A percentile compares a stretch with the other conserved stretches of the same genome.
These are phyloP conservation scores for Boloria selene DNA, from an alignment of 2,888 invertebrate genomes.

Conservation along the genomic window DNA sequence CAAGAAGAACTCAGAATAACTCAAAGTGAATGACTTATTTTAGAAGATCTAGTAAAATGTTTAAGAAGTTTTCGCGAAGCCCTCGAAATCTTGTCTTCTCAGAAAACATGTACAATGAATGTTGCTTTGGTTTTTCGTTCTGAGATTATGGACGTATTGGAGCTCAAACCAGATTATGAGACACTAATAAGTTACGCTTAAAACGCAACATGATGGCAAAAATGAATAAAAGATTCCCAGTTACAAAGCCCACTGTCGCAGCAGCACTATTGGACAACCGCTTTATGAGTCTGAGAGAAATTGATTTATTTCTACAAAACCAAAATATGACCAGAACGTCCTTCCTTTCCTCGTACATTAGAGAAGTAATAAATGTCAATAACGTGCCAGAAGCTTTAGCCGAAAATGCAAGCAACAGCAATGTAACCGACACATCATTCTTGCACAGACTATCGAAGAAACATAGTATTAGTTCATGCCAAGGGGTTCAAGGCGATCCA, in stretches of 20 bases:
- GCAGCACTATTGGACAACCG: constrained; percentile 1
- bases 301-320: constrained; percentile 11
- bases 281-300: not conserved
- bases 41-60: not conserved
- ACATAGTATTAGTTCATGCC: not conserved
- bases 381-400: constrained; percentile 2
- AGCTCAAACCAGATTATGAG: not conserved
- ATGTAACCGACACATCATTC: not conserved
- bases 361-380: constrained; percentile 15
- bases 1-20: not conserved
- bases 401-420: not conserved
- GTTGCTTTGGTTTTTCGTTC: constrained; percentile 14
- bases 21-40: not conserved
- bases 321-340: constrained; percentile 17
- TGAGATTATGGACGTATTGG: not conserved
- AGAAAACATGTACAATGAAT: constrained; percentile 7
- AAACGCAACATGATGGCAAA: constrained; percentile 22
- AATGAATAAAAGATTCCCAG: not conserved
- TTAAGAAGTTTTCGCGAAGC: constrained; percentile 1
- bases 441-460: not conserved
- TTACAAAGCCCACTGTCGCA: not conserved
- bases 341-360: constrained; percentile 16
- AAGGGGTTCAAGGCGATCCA: not conserved
- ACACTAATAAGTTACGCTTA: constrained; percentile 7
- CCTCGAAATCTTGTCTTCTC: constrained; percentile 1